A percentile compares a stretch with the other conserved stretches of the same genome.
Evolutionary conservation across 2,888 invertebrate species (phyloP).

Genomic region (Drosophila atroscutellata): DNA sequence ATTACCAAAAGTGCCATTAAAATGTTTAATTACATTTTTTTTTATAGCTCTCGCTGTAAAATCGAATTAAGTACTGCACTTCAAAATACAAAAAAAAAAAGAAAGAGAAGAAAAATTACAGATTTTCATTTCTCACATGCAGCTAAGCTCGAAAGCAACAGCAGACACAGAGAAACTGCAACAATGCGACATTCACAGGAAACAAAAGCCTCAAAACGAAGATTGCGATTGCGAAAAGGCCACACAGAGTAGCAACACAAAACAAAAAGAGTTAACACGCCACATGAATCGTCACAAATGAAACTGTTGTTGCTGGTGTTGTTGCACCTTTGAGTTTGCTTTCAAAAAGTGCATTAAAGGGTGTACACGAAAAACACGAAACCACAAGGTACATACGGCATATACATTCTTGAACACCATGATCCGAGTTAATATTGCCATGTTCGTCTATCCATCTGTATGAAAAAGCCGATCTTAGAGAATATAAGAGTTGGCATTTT

Average conservation of each 20-base stretch:
- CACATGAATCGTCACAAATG: slow-evolving; percentile 32
- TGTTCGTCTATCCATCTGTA: no score
- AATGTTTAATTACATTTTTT: slow-evolving; percentile 63
- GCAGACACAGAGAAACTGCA: slow-evolving; percentile 15
- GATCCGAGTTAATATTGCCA: background rate
- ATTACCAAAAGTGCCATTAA: slow-evolving; percentile 32
- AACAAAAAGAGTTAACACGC: slow-evolving; percentile 35
- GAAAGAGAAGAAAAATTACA: background rate
- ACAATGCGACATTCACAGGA: slow-evolving; percentile 33
- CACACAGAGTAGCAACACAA: background rate
- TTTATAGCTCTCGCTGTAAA: slow-evolving; percentile 51
- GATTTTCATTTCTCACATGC: slow-evolving; percentile 50
- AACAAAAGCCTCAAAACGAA: slow-evolving; percentile 42
- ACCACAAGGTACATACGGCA: background rate
- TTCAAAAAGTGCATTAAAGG: background rate
- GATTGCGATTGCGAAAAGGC: slow-evolving; percentile 39
- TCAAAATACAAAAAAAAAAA: slow-evolving; percentile 1
- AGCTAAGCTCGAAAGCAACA: slow-evolving; percentile 17
- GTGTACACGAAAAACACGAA: background rate
- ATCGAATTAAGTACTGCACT: slow-evolving; percentile 52
- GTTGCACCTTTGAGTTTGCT: slow-evolving; percentile 7
- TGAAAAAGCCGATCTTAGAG: background rate
- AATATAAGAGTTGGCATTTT: background rate
- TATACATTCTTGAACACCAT: background rate
- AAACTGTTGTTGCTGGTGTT: slow-evolving; percentile 12